Evolutionary conservation across 2,888 invertebrate species (phyloP).

Genomic region (Machimus atricapillus): DNA sequence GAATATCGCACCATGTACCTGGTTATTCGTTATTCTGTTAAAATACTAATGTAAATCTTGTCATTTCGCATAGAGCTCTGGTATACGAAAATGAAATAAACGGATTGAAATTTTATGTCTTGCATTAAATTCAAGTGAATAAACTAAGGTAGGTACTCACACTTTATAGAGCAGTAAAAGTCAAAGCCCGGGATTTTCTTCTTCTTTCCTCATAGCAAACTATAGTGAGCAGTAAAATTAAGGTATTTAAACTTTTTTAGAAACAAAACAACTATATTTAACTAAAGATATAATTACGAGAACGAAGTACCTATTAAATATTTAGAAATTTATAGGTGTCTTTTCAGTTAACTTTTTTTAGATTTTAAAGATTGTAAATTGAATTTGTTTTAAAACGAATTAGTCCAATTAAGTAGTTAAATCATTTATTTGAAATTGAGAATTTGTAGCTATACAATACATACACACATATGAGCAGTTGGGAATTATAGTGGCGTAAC

Average conservation of each 20-base stretch:
- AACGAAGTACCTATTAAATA: too few species aligned
- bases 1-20: not conserved
- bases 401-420: too few species aligned
- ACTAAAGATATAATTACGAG: not conserved
- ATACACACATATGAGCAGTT: too few species aligned
- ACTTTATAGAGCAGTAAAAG: not conserved
- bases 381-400: too few species aligned
- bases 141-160: not conserved
- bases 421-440: too few species aligned
- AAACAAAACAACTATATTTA: not conserved
- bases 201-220: not conserved
- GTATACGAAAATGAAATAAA: not conserved
- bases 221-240: not conserved
- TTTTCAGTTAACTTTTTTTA: too few species aligned
- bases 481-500: too few species aligned
- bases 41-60: not conserved
- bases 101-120: not conserved
- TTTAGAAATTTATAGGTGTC: not conserved
- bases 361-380: too few species aligned
- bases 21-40: not conserved
- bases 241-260: not conserved
- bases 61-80: not conserved
- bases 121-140: not conserved
- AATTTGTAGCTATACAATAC: too few species aligned
- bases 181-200: not conserved